Percentiles rank a stretch among this genome's conserved stretches.
Evolutionary conservation across 2,888 invertebrate genomes (phyloP).

Genomic region (Schizotus pectinicornis): DNA sequence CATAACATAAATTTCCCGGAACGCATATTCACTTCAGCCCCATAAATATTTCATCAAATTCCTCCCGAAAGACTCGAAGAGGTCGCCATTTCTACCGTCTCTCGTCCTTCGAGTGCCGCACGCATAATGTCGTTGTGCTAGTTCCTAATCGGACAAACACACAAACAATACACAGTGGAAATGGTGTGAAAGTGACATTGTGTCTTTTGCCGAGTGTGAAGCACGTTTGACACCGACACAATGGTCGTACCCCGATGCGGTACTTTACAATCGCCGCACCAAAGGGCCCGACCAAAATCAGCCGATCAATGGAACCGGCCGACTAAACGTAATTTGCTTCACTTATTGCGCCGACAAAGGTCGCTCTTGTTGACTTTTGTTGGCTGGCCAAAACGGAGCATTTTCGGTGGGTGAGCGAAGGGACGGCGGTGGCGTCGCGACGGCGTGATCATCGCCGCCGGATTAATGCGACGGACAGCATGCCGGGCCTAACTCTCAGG

Average conservation of each 20-base stretch:
- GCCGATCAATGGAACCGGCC: slow-evolving; percentile 50
- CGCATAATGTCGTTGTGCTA: slow-evolving; percentile 30
- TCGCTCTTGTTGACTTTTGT: slow-evolving; percentile 5
- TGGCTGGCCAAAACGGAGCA: background rate
- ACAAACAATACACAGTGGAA: slow-evolving; percentile 55
- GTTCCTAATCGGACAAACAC: slow-evolving; percentile 51
- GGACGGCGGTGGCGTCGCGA: too few relatives aligned
- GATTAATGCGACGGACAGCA: too few relatives aligned
- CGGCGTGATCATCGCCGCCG: too few relatives aligned
- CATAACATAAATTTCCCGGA: background rate
- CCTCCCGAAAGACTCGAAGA: slow-evolving; percentile 3
- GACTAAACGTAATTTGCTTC: slow-evolving; percentile 56
- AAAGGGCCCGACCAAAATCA: slow-evolving; percentile 47
- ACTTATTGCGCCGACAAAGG: slow-evolving; percentile 49
- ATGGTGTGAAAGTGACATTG: slow-evolving; percentile 58
- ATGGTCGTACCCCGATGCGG: slow-evolving; percentile 55
- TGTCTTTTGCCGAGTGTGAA: slow-evolving; percentile 57
- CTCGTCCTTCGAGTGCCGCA: slow-evolving; percentile 9
- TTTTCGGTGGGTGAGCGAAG: too few relatives aligned
- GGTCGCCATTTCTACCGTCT: slow-evolving; percentile 26
- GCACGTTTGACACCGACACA: slow-evolving; percentile 53
- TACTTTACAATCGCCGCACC: slow-evolving; percentile 54
- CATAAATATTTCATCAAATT: background rate
- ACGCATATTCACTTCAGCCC: background rate
- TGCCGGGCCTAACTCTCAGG: too few relatives aligned